These are phyloP conservation scores for Ciconia nigra DNA, from an alignment of 2,797 vertebrate species.

Conservation along the genomic window DNA sequence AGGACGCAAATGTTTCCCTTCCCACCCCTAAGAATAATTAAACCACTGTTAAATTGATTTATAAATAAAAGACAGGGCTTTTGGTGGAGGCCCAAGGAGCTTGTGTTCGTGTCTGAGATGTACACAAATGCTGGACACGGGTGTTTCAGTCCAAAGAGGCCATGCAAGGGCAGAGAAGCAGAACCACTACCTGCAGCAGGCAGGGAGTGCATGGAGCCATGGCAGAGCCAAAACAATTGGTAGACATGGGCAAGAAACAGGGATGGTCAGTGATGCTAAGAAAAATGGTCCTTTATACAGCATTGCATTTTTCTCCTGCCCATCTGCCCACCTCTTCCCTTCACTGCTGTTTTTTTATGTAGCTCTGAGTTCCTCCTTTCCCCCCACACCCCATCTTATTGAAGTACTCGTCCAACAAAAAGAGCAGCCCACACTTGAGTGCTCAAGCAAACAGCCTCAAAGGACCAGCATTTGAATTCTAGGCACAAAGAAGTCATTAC, in stretches of 20 bases:
- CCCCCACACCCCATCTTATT: background rate
- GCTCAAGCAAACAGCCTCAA: background rate
- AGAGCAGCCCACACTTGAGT: background rate
- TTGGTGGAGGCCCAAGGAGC: background rate
- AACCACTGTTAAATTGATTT: background rate
- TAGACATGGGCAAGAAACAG: accelerated
- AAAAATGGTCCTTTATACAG: background rate
- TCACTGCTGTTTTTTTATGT: accelerated
- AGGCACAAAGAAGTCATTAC: background rate
- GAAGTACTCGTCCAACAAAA: background rate
- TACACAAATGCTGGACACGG: background rate
- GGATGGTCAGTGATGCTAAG: background rate
- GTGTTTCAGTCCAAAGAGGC: background rate
- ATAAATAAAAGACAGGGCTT: background rate
- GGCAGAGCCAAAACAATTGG: background rate
- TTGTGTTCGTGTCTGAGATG: background rate
- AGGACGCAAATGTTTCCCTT: background rate
- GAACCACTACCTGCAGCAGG: background rate
- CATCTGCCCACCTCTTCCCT: background rate
- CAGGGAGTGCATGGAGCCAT: accelerated
- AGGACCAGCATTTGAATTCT: background rate
- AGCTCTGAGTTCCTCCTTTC: background rate
- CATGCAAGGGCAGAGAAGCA: background rate
- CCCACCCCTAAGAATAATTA: background rate
- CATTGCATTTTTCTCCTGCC: background rate